These are phyloP conservation scores for Semnornis frantzii DNA, from an alignment of 2,113 vertebrate genomes.

Conservation along the genomic window DNA sequence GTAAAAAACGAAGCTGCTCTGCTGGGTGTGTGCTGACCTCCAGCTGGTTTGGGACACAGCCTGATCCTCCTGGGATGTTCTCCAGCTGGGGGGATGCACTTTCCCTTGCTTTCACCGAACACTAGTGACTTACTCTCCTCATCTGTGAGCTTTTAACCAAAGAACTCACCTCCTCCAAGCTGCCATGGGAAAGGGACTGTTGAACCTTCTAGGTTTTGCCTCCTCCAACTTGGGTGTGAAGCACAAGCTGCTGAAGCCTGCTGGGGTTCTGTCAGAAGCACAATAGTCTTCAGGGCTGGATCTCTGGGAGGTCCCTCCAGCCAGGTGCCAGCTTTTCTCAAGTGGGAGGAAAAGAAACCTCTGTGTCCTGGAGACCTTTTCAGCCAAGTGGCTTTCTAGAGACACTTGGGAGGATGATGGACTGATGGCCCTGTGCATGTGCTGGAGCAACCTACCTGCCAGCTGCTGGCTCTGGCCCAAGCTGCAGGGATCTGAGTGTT, in stretches of 20 bases:
- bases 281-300: not conserved
- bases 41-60: not conserved
- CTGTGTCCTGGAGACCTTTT: not conserved
- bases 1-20: not conserved
- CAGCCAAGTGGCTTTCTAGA: not conserved
- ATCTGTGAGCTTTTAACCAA: not conserved
- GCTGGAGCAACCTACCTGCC: not conserved
- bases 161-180: not conserved
- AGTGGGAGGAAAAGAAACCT: not conserved
- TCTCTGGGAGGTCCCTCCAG: not conserved
- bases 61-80: not conserved
- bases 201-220: not conserved
- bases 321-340: not conserved
- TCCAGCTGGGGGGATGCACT: not conserved
- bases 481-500: not conserved
- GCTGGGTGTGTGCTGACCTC: not conserved
- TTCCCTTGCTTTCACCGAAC: not conserved
- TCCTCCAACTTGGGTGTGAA: rapidly evolving
- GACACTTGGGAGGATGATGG: rapidly evolving
- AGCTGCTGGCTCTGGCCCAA: not conserved
- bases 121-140: not conserved
- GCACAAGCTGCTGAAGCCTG: not conserved
- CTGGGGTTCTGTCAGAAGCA: not conserved
- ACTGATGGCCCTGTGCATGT: rapidly evolving
- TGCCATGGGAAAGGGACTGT: rapidly evolving